Evolutionary conservation across 2,888 invertebrate genomes (phyloP).

Genomic region (Perdita meconis): DNA sequence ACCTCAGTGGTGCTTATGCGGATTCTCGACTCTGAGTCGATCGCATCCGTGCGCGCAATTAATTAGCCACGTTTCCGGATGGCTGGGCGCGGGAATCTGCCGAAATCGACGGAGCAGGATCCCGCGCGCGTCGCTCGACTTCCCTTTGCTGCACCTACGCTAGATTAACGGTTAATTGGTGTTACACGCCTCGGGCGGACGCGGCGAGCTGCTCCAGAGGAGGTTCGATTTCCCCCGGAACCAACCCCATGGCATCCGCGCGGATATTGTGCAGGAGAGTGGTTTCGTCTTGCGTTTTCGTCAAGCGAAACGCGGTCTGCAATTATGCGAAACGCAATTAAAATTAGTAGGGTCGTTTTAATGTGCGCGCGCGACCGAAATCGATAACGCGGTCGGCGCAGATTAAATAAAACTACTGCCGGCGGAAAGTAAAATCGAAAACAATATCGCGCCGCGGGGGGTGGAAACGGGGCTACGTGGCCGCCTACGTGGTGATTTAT

Average conservation of each 20-base stretch:
- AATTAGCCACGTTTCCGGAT: conserved; percentile 24
- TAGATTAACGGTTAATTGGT: conserved; percentile 68
- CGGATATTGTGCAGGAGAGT: conserved; percentile 53
- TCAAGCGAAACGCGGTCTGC: conserved; percentile 15
- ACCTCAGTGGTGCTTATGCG: no score
- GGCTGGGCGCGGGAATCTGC: conserved; percentile 2
- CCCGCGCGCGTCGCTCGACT: neutral
- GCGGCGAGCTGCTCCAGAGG: conserved; percentile 10
- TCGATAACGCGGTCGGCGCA: conserved; percentile 35
- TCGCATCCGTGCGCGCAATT: neutral
- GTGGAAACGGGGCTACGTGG: neutral
- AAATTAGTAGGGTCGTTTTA: conserved; percentile 40
- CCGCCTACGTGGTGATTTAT: conserved; percentile 27
- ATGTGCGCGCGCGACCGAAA: conserved; percentile 27
- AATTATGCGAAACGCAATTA: conserved; percentile 44
- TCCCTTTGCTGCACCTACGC: conserved; percentile 18
- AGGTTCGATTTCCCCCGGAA: conserved; percentile 57
- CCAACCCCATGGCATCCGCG: conserved; percentile 20
- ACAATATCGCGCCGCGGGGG: neutral
- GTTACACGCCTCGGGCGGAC: conserved; percentile 41
- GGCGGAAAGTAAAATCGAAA: conserved; percentile 18
- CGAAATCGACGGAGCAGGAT: neutral
- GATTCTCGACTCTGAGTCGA: no score
- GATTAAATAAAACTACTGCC: conserved; percentile 24
- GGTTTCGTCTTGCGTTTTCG: conserved; percentile 10